phyloP scores from a whole-genome alignment of 92 coral and sea anemone species.

The Siderastrea siderea region DNA sequence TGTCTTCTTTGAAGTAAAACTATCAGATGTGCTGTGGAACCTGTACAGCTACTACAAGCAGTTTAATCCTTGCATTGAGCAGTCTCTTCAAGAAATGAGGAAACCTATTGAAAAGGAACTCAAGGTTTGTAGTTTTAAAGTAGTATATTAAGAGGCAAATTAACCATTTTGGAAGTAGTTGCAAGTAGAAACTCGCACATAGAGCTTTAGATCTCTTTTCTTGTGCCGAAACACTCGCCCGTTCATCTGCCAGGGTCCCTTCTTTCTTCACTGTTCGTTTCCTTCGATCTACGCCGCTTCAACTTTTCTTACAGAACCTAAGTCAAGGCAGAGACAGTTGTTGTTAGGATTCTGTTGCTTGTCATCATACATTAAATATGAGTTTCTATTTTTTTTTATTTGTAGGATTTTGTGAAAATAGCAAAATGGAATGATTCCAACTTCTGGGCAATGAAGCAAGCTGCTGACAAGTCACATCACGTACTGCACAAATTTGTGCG shows the following conservation, averaged over 20 bases:
- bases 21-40: conserved; percentile 82
- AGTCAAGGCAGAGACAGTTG: not conserved
- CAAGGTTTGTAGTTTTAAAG: conserved; percentile 68
- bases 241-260: too few relatives aligned
- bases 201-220: too few relatives aligned
- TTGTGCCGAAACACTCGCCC: too few relatives aligned
- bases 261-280: not conserved
- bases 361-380: too few relatives aligned
- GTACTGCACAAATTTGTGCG: conserved; percentile 92
- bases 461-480: conserved; percentile 94
- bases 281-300: not conserved
- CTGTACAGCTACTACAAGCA: conserved; percentile 87
- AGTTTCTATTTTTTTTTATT: not conserved
- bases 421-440: conserved; percentile 98
- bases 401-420: conserved; percentile 93
- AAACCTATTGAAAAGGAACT: conserved; percentile 96
- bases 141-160: not conserved
- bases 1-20: conserved; percentile 17
- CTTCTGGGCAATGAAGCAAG: conserved; percentile 99
- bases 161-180: not conserved
- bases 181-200: too few relatives aligned
- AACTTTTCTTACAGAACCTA: too few relatives aligned
- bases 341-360: not conserved
- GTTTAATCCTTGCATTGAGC: conserved; percentile 73
- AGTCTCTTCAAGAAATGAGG: conserved; percentile 68